Evolutionary conservation across 2,888 invertebrate genomes (phyloP).

Genomic region (Archips xylosteana): DNA sequence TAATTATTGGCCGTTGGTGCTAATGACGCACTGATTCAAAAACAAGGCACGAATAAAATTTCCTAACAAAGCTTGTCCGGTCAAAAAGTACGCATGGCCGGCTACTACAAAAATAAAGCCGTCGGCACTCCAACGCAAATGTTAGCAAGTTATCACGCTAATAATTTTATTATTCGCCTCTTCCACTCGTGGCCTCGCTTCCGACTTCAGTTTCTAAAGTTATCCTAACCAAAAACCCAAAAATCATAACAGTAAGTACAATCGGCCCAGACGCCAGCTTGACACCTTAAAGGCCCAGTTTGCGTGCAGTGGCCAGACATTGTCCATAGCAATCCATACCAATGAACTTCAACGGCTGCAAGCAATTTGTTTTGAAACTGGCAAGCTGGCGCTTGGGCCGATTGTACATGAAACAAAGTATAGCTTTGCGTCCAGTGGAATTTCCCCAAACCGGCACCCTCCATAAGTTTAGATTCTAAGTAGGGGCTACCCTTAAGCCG

Average conservation of each 20-base stretch:
- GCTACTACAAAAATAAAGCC: not conserved
- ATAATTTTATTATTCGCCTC: conserved; percentile 1
- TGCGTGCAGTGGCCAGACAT: no score
- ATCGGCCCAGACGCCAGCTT: no score
- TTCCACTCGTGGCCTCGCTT: not conserved
- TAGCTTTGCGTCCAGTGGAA: conserved; percentile 4
- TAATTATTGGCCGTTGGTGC: no score
- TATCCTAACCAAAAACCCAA: not conserved
- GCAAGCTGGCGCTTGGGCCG: no score
- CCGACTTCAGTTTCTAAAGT: not conserved
- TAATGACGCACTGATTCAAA: not conserved
- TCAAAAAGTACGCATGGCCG: not conserved
- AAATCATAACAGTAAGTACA: not conserved
- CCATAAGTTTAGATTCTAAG: conserved; percentile 34
- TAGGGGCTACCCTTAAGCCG: conserved; percentile 12
- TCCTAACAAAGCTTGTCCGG: not conserved
- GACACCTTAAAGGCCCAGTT: no score
- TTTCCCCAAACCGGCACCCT: conserved; percentile 25
- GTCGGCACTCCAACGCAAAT: not conserved
- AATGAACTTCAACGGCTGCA: no score
- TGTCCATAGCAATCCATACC: no score
- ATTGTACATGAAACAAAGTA: not conserved
- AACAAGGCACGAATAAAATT: not conserved
- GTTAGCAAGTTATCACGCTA: no score
- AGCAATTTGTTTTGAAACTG: no score